These are phyloP conservation scores for Brevimyrus niger DNA, from an alignment of 2,113 vertebrate species.

Conservation along the genomic window DNA sequence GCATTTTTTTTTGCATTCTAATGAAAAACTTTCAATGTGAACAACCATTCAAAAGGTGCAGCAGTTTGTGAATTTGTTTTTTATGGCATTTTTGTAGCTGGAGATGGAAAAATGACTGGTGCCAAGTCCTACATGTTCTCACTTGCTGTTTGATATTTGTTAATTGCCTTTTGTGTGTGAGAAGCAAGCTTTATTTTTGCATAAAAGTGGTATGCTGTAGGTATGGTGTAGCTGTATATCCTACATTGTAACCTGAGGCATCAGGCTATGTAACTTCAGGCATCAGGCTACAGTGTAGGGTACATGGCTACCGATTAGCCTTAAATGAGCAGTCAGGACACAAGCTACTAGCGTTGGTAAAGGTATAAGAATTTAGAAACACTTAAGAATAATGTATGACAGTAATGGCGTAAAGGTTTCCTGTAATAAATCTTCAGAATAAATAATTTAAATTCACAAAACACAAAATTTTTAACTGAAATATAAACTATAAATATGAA, in stretches of 20 bases:
- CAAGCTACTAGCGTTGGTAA: not conserved
- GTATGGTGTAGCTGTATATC: not conserved
- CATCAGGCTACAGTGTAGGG: not conserved
- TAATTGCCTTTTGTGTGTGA: constrained; percentile 8
- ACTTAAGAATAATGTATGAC: not conserved
- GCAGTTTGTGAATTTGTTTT: not conserved
- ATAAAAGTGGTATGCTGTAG: no score
- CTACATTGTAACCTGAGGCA: not conserved
- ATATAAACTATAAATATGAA: not conserved
- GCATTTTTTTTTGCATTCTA: not conserved
- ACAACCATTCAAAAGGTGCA: not conserved
- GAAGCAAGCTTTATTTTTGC: not conserved
- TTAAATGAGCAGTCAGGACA: not conserved
- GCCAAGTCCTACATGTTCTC: not conserved
- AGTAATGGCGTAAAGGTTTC: not conserved
- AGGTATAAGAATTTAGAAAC: not conserved
- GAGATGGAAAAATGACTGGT: not conserved
- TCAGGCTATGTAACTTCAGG: not conserved
- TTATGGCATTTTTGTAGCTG: not conserved
- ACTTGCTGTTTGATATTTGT: constrained; percentile 18
- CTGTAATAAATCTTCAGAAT: not conserved
- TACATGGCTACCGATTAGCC: not conserved
- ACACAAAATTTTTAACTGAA: not conserved
- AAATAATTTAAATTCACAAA: not conserved
- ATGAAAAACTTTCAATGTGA: not conserved